phyloP scores from a whole-genome alignment of 2,888 invertebrate genomes.

The Hipparchia sbordonii region DNA sequence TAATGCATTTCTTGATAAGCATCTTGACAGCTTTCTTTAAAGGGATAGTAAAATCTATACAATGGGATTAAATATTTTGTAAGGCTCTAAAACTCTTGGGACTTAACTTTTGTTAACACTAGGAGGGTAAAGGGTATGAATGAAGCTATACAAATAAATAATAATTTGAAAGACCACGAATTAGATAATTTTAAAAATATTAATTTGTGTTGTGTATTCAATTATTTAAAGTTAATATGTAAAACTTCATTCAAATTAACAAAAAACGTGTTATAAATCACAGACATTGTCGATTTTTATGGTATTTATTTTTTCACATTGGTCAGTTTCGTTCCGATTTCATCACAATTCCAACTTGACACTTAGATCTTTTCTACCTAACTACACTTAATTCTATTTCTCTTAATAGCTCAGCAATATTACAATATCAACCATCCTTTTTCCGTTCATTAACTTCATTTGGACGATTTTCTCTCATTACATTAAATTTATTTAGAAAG shows the following conservation, averaged over 20 bases:
- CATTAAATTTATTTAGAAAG: constrained; percentile 48
- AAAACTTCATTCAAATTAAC: constrained; percentile 51
- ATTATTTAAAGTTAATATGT: constrained; percentile 6
- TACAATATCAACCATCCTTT: constrained; percentile 36
- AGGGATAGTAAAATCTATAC: constrained; percentile 25
- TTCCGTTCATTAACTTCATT: constrained; percentile 46
- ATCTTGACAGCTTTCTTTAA: constrained; percentile 79
- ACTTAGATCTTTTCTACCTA: constrained; percentile 48
- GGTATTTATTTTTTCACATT: constrained; percentile 82
- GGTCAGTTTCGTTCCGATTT: constrained; percentile 69
- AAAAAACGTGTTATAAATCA: constrained; percentile 48
- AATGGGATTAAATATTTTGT: constrained; percentile 17
- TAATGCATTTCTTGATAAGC: constrained; percentile 72
- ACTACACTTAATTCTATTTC: constrained; percentile 46
- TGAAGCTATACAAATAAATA: constrained; percentile 42
- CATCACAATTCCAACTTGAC: constrained; percentile 69
- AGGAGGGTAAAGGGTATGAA: constrained; percentile 45
- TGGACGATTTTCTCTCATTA: constrained; percentile 63
- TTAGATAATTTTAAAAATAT: background rate
- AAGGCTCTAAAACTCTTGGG: constrained; percentile 18
- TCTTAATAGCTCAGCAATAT: constrained; percentile 36
- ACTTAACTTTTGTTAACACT: constrained; percentile 2
- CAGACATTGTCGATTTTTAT: constrained; percentile 59
- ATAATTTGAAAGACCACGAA: background rate
- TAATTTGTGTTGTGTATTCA: background rate